These are phyloP conservation scores for Labeo rohita DNA, from an alignment of 2,113 vertebrate species.

Conservation along the genomic window DNA sequence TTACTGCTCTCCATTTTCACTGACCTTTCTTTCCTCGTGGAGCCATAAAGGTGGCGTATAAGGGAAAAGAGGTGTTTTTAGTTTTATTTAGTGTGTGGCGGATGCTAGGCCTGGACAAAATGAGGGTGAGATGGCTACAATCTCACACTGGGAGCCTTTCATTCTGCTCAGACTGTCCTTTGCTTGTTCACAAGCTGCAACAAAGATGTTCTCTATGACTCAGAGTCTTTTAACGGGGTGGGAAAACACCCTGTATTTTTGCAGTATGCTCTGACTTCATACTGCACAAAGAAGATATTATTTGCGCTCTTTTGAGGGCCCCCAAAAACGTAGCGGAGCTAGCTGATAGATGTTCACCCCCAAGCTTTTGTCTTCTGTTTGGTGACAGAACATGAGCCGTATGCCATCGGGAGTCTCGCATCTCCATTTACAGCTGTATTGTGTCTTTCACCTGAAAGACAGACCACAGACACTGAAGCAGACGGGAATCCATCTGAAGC, in stretches of 20 bases:
- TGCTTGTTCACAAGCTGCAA: constrained; percentile 55
- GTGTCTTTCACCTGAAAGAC: not conserved
- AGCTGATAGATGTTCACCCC: constrained; percentile 21
- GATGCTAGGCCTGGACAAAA: not conserved
- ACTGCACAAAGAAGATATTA: constrained; percentile 50
- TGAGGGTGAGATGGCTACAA: constrained; percentile 35
- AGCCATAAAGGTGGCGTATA: constrained; percentile 28
- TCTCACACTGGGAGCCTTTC: constrained; percentile 59
- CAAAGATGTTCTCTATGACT: constrained; percentile 61
- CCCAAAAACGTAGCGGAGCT: constrained; percentile 13
- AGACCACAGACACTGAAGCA: constrained; percentile 16
- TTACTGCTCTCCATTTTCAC: constrained; percentile 48
- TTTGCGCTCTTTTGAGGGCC: constrained; percentile 17
- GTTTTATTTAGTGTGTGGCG: constrained; percentile 38
- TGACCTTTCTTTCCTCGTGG: constrained; percentile 52
- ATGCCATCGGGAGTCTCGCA: not conserved
- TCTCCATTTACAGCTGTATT: constrained; percentile 46
- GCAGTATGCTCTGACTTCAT: constrained; percentile 25
- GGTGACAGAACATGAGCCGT: constrained; percentile 26
- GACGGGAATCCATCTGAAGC: constrained; percentile 8
- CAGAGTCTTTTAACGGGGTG: constrained; percentile 41
- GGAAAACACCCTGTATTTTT: constrained; percentile 51
- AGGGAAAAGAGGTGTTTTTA: constrained; percentile 20
- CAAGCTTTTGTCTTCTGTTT: constrained; percentile 38
- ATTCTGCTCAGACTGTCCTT: constrained; percentile 27